Percentiles rank a stretch among this genome's conserved stretches.
Conservation (phyloP, 2,888 invertebrate species). For the Nemotelus pantherinus region DNA sequence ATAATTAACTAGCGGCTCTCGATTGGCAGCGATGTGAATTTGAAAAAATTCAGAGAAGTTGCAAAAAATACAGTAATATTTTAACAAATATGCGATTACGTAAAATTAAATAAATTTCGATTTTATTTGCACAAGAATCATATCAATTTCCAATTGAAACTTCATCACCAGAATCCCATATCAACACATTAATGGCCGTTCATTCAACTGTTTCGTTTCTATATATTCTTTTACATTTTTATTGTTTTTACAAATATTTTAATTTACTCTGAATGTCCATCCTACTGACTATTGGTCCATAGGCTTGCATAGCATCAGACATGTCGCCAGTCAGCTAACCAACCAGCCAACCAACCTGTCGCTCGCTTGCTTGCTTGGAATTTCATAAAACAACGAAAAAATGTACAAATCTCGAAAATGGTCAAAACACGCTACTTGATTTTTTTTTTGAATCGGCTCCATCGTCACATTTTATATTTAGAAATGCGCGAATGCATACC, state of each 20-base stretch:
- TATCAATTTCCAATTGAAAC: no score
- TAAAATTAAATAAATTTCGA: no score
- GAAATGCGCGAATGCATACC: constrained; percentile 28
- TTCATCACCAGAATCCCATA: background rate
- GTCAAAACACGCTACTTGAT: constrained; percentile 23
- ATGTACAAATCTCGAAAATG: constrained; percentile 17
- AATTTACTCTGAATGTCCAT: background rate
- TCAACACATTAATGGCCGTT: background rate
- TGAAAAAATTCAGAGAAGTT: no score
- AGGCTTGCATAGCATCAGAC: no score
- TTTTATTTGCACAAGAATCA: no score
- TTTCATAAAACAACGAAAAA: background rate
- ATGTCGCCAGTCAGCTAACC: background rate
- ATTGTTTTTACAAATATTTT: background rate
- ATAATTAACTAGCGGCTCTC: no score
- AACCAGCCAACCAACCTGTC: background rate
- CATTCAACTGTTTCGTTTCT: constrained; percentile 4
- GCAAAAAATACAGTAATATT: no score
- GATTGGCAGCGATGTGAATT: no score
- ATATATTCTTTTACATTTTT: background rate
- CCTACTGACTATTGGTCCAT: background rate
- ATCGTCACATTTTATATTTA: constrained; percentile 30
- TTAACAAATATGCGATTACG: no score
- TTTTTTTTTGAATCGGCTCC: background rate
- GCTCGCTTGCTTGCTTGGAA: background rate